Evolutionary conservation across 64 coral and sea anemone genomes (phyloP).

Genomic region (Acropora tenuis): DNA sequence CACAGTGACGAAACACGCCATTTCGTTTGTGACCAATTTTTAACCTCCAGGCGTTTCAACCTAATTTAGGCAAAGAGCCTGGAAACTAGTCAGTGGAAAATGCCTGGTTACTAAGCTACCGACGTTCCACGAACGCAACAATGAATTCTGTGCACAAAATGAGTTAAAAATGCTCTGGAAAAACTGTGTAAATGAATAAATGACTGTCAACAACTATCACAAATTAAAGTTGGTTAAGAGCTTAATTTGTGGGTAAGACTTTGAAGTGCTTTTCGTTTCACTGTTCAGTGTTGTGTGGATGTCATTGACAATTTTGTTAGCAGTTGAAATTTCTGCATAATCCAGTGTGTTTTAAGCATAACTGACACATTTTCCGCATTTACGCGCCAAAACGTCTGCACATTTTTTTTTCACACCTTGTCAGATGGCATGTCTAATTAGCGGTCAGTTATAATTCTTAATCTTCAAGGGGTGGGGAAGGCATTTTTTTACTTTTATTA

Average conservation of each 20-base stretch:
- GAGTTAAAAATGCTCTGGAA: neutral
- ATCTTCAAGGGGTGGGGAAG: neutral
- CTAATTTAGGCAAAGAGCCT: slow-evolving; percentile 5
- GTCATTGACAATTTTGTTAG: neutral
- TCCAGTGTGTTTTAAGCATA: neutral
- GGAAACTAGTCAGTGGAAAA: neutral
- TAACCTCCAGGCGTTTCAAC: neutral
- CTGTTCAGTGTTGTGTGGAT: neutral
- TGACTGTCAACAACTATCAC: neutral
- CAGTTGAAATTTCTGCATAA: slow-evolving; percentile 8
- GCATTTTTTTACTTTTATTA: neutral
- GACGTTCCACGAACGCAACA: slow-evolving; percentile 10
- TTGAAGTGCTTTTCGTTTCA: neutral
- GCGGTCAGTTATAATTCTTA: neutral
- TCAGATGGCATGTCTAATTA: neutral
- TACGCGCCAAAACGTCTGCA: neutral
- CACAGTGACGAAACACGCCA: neutral
- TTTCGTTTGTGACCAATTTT: slow-evolving; percentile 8
- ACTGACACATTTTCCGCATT: slow-evolving; percentile 6
- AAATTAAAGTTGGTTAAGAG: neutral
- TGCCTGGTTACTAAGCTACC: slow-evolving; percentile 14
- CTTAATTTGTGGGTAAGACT: slow-evolving; percentile 1
- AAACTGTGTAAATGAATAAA: slow-evolving; percentile 6
- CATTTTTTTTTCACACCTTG: neutral
- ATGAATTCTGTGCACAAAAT: neutral